Evolutionary conservation across 2,797 vertebrate genomes (phyloP).

Genomic region (Spizella passerina): DNA sequence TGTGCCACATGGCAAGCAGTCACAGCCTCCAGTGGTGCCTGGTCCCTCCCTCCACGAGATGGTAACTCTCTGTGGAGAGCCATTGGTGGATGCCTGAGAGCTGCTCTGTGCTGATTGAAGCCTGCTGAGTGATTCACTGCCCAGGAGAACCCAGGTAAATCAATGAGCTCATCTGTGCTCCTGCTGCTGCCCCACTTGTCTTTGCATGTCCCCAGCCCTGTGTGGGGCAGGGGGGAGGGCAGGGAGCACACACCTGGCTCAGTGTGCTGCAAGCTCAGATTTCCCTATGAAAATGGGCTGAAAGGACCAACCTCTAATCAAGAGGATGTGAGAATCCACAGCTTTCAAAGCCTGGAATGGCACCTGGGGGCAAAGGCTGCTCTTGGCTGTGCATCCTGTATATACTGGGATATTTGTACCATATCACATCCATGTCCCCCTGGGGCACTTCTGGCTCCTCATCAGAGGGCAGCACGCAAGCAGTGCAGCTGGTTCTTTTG

Average conservation of each 20-base stretch:
- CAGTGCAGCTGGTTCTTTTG: not conserved
- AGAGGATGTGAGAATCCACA: rapidly evolving
- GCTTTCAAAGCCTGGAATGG: not conserved
- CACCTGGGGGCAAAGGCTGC: not conserved
- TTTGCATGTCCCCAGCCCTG: not conserved
- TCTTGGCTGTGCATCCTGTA: rapidly evolving
- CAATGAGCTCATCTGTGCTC: not conserved
- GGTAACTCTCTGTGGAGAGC: not conserved
- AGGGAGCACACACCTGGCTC: not conserved
- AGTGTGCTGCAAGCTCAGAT: not conserved
- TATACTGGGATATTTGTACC: not conserved
- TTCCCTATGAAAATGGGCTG: constrained; percentile 19
- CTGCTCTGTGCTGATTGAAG: not conserved
- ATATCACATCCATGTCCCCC: rapidly evolving
- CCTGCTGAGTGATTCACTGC: not conserved
- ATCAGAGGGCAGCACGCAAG: not conserved
- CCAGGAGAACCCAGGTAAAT: not conserved
- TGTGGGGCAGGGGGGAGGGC: not conserved
- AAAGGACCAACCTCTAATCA: not conserved
- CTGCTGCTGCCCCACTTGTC: not conserved
- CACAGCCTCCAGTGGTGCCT: not conserved
- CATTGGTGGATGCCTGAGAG: not conserved
- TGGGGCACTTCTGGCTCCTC: not conserved
- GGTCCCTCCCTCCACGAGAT: not conserved
- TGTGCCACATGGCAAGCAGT: not conserved